Conservation (phyloP, 92 coral and sea anemone genomes). For the Epizoanthus scotinus region DNA sequence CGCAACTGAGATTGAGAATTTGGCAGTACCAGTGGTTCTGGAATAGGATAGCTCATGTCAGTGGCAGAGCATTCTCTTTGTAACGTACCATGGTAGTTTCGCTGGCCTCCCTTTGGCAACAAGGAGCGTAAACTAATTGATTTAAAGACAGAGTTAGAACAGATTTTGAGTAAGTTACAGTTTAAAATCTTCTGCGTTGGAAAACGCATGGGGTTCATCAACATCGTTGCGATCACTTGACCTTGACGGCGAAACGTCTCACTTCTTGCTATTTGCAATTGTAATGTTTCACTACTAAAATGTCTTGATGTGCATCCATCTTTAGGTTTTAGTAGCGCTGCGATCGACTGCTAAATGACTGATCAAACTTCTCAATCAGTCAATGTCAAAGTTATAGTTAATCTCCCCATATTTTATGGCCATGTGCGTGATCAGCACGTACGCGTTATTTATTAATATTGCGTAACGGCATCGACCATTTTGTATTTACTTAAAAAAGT, state of each 20-base stretch:
- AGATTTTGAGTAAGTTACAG: no score
- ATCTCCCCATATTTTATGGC: no score
- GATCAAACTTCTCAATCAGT: background rate
- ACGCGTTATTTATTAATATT: no score
- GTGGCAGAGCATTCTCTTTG: background rate
- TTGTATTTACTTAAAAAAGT: background rate
- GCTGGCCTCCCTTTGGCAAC: background rate
- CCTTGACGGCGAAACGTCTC: background rate
- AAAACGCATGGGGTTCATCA: constrained; percentile 1
- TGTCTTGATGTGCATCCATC: background rate
- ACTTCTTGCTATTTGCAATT: background rate
- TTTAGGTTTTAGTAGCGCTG: background rate
- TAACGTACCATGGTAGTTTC: constrained; percentile 3
- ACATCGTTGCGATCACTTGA: constrained; percentile 4
- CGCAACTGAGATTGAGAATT: constrained; percentile 13
- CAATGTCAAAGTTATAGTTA: background rate
- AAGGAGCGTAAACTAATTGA: background rate
- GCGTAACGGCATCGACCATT: constrained; percentile 23
- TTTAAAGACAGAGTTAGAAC: background rate
- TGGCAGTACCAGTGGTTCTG: constrained; percentile 15
- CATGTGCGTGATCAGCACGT: no score
- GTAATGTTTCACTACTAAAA: background rate
- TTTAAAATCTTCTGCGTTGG: background rate
- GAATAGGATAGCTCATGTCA: background rate
- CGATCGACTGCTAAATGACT: background rate